Percentiles rank a stretch among this genome's conserved stretches.
Conservation (phyloP, 1,140 invertebrate species). For the Triops cancriformis region DNA sequence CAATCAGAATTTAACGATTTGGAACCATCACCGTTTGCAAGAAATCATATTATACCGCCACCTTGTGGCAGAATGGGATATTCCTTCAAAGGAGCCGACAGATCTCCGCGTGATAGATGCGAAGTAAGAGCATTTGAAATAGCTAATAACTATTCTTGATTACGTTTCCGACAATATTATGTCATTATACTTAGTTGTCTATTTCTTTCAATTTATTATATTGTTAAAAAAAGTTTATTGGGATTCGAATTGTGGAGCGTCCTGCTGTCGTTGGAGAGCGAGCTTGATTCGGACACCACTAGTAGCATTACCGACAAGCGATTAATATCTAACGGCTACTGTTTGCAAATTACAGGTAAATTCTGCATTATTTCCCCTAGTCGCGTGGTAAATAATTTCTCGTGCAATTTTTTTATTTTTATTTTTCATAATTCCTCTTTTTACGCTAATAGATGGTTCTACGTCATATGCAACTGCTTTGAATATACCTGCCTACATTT, state of each 20-base stretch:
- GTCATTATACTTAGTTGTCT: neutral
- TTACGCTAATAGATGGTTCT: neutral
- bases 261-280: neutral
- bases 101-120: neutral
- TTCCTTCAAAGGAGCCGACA: neutral
- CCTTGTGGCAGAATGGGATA: neutral
- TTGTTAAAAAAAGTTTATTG: neutral
- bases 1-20: neutral
- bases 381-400: neutral
- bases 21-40: neutral
- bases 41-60: neutral
- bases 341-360: neutral
- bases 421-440: neutral
- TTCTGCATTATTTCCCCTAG: neutral
- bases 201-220: too few relatives aligned
- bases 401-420: neutral
- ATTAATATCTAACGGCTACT: neutral
- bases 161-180: neutral
- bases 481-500: neutral
- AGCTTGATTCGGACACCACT: conserved; percentile 15
- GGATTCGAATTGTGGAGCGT: neutral
- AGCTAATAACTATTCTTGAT: neutral
- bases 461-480: neutral
- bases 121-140: neutral
- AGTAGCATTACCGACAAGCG: conserved; percentile 15